Evolutionary conservation across 2,888 invertebrate species (phyloP), one percentile per base, ranked within the genome.

Genomic region (Heteropelma amictum): DNA sequence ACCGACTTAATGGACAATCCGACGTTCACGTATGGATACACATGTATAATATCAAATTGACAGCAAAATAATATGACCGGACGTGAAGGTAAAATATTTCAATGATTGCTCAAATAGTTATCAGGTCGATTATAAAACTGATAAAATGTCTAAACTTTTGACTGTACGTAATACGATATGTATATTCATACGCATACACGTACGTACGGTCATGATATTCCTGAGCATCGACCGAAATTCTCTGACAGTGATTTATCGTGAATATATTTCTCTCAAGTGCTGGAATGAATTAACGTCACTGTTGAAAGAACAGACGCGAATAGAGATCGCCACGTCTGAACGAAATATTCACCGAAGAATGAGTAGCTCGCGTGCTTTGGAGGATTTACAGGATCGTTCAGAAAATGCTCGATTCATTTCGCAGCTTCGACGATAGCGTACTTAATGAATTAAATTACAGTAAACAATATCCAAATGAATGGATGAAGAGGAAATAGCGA

Each of bases 81-180:
- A 61, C 47, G 19, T 21, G 45, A n/a, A n/a, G 2, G 21, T 45
- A 7, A 28, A 49, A 45, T 56, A 51, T 51, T 65, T 33, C 12
- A 56, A 45, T 47, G 28, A 45, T 1, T 14, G 14, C 38, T 7
- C 2, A 40, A 64, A 42, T 30, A 30, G 28, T 53, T 47, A 74
- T 77, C 79, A 72, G 79, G n/a, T 73, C 76, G 76, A 81, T 80
- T 82, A 38, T 49, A n/a, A 17, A 51, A 63, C 51, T 51, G 38
- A 63, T 49, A 45, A 47, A 6, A 30, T 19, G 45, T 26, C 12
- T 8, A 21, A n/a, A n/a, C n/a, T n/a, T 10, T 6, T 10, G n/a
- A 28, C 7, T 14, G 6, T 38, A 23, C 19, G n/a, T n/a, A n/a
- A n/a, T n/a, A n/a, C n/a, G n/a, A 56, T 23, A 2, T 35, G n/a